Evolutionary conservation across 2,113 vertebrate genomes (phyloP).

Genomic region (western clawed frog (Xenopus tropicalis)): DNA sequence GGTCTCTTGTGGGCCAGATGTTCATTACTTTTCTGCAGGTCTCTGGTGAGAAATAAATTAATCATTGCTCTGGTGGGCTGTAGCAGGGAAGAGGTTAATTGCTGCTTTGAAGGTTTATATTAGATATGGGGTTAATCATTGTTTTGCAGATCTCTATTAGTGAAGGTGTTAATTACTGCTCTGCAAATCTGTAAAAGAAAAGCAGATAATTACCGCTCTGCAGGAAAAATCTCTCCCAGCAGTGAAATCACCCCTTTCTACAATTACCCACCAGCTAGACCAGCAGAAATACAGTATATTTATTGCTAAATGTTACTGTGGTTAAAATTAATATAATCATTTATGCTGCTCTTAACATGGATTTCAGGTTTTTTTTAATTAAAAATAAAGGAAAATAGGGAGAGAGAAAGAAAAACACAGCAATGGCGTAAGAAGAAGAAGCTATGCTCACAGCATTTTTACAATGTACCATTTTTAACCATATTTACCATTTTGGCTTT

Average conservation of each 20-base stretch:
- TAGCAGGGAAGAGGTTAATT: slow-evolving; percentile 5
- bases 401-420: no score
- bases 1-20: neutral
- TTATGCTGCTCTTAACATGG: neutral
- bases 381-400: no score
- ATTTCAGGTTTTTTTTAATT: neutral
- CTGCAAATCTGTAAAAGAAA: neutral
- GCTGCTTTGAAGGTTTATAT: neutral
- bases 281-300: slow-evolving; percentile 1
- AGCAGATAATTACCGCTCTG: neutral
- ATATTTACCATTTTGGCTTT: no score
- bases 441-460: no score
- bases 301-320: neutral
- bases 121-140: slow-evolving; percentile 4
- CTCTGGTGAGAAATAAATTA: neutral
- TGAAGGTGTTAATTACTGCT: neutral
- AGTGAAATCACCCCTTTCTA: neutral
- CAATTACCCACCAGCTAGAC: neutral
- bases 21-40: neutral
- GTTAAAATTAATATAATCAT: neutral
- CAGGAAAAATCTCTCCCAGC: neutral
- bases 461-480: no score
- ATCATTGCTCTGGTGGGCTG: neutral
- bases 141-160: slow-evolving; percentile 1
- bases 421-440: no score